Evolutionary conservation across 2,888 invertebrate species (phyloP).

Genomic region (Bombyx huttoni): DNA sequence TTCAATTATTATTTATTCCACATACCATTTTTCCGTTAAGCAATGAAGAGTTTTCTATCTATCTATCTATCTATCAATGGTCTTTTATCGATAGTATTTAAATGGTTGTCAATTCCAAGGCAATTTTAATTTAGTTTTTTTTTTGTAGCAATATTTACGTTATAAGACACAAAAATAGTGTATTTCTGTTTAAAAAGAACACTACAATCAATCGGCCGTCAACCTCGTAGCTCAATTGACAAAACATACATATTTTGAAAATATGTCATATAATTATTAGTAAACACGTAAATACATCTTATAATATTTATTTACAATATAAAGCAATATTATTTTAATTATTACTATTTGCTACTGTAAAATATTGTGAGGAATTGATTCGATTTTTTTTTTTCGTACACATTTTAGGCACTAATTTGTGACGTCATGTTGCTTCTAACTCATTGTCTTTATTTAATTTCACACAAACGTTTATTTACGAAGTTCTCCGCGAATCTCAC

Average conservation of each 20-base stretch:
- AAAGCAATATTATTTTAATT: constrained; percentile 49
- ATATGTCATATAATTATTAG: constrained; percentile 53
- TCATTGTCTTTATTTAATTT: too few relatives aligned
- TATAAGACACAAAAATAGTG: background rate
- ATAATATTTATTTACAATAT: constrained; percentile 68
- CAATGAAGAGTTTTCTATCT: too few relatives aligned
- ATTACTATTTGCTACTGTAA: constrained; percentile 23
- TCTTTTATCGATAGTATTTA: too few relatives aligned
- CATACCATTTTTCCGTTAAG: too few relatives aligned
- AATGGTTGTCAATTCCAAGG: background rate
- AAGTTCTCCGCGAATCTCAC: too few relatives aligned
- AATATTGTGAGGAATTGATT: constrained; percentile 43
- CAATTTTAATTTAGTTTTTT: constrained; percentile 4
- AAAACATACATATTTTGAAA: constrained; percentile 72
- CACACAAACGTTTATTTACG: too few relatives aligned
- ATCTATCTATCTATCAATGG: too few relatives aligned
- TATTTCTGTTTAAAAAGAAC: constrained; percentile 15
- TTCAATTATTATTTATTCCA: too few relatives aligned
- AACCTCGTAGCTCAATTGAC: constrained; percentile 69
- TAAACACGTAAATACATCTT: constrained; percentile 69
- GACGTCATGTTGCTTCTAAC: constrained; percentile 6
- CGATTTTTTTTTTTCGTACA: constrained; percentile 12
- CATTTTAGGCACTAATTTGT: constrained; percentile 3
- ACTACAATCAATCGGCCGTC: constrained; percentile 40
- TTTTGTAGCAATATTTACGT: background rate